Percentiles rank a stretch among this genome's conserved stretches.
Conservation (phyloP, 2,888 invertebrate genomes). For the Sinhomidia bicolor region DNA sequence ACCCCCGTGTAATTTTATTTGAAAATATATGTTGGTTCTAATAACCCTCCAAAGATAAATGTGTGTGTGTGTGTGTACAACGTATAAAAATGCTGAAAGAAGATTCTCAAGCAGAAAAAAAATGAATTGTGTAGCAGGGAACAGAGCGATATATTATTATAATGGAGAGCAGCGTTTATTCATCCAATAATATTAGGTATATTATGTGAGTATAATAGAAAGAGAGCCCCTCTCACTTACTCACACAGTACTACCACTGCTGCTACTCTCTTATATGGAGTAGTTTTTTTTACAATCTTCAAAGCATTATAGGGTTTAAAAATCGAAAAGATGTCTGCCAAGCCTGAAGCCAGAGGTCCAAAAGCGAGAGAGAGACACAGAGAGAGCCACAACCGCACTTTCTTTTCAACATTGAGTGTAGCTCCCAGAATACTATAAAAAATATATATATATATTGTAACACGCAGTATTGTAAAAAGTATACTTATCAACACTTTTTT, state of each 20-base stretch:
- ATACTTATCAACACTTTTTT: not conserved
- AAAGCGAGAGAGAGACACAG: not conserved
- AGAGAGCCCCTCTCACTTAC: not conserved
- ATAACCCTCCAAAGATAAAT: slow-evolving; percentile 26
- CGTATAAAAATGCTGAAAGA: slow-evolving; percentile 23
- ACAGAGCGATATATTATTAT: too few relatives aligned
- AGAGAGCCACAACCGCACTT: slow-evolving; percentile 65
- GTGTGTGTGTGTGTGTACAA: not conserved
- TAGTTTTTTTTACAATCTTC: too few relatives aligned
- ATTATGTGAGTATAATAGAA: too few relatives aligned
- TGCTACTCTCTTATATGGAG: too few relatives aligned
- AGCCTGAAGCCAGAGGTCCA: slow-evolving; percentile 78
- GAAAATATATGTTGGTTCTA: not conserved
- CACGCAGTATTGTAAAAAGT: too few relatives aligned
- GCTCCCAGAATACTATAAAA: too few relatives aligned
- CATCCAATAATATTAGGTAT: slow-evolving; percentile 54
- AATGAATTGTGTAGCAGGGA: not conserved
- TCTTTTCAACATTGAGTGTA: slow-evolving; percentile 34
- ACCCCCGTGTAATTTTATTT: not conserved
- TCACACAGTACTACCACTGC: not conserved
- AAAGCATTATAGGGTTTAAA: slow-evolving; percentile 60
- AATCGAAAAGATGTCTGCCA: slow-evolving; percentile 79
- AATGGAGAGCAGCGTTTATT: slow-evolving; percentile 33
- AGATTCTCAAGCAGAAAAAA: slow-evolving; percentile 22
- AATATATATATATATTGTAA: too few relatives aligned